phyloP scores from a whole-genome alignment of 2,797 vertebrate species.

The Spea hammondii region DNA sequence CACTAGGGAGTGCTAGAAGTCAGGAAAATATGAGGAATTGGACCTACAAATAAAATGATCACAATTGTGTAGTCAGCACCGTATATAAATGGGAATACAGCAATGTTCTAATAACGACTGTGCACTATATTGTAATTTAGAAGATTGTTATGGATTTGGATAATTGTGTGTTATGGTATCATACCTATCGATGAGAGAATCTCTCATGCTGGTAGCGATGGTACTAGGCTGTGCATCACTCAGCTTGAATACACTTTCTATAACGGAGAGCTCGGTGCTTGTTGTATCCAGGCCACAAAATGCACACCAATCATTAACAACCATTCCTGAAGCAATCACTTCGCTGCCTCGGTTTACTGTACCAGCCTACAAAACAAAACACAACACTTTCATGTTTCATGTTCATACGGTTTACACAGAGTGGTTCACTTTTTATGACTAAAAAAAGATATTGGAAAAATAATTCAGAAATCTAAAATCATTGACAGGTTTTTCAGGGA shows the following conservation, averaged over 20 bases:
- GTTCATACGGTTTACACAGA: neutral
- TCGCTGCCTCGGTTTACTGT: constrained; percentile 96
- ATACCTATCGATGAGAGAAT: constrained; percentile 95
- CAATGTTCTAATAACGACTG: neutral
- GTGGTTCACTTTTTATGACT: no score
- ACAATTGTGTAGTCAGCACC: neutral
- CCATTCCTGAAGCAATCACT: constrained; percentile 91
- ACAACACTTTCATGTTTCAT: neutral
- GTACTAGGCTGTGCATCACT: constrained; percentile 87
- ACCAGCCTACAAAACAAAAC: constrained; percentile 74
- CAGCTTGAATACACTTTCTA: constrained; percentile 92
- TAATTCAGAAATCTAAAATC: no score
- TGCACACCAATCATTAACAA: constrained; percentile 96
- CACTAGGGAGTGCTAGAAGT: neutral
- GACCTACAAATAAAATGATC: neutral
- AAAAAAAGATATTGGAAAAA: no score
- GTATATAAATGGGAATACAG: neutral
- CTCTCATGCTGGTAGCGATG: constrained; percentile 92
- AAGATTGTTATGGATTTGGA: no score
- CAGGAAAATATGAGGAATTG: neutral
- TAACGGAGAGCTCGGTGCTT: constrained; percentile 93
- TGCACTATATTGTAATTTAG: no score
- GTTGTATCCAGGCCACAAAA: constrained; percentile 97
- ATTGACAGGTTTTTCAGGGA: no score
- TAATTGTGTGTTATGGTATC: neutral